These are phyloP conservation scores for Plutomurus gul DNA, from an alignment of 1,140 invertebrate species.

Conservation along the genomic window DNA sequence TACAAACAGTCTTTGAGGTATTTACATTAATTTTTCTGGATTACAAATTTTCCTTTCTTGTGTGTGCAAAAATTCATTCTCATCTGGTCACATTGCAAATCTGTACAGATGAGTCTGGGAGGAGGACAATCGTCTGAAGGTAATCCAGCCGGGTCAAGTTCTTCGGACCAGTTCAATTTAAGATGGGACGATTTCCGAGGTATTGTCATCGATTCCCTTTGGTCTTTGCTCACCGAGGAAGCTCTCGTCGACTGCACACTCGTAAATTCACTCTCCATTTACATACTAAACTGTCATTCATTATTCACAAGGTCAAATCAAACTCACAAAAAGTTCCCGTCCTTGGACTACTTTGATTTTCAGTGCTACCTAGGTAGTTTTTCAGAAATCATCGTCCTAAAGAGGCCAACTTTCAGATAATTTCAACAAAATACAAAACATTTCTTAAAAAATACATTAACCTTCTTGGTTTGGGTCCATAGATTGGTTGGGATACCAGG, in stretches of 20 bases:
- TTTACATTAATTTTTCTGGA: not conserved
- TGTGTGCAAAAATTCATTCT: not conserved
- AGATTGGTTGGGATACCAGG: too few species aligned
- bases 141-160: conserved; percentile 22
- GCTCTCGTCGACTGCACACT: conserved; percentile 52
- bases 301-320: conserved; percentile 13
- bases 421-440: too few species aligned
- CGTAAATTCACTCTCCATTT: too few species aligned
- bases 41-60: not conserved
- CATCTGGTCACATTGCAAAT: not conserved
- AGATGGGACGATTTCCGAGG: conserved; percentile 52
- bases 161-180: conserved; percentile 39
- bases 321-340: too few species aligned
- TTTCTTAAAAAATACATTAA: too few species aligned
- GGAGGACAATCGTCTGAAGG: conserved; percentile 17
- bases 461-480: too few species aligned
- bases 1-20: conserved; percentile 14
- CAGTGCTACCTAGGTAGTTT: too few species aligned
- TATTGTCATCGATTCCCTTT: conserved; percentile 50
- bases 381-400: too few species aligned
- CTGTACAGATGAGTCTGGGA: conserved; percentile 16
- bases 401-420: too few species aligned
- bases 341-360: too few species aligned
- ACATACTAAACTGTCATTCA: conserved; percentile 23
- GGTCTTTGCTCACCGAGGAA: conserved; percentile 50